Base-by-base conservation (phyloP, 2,113 vertebrate species). In the Zeus faber region DNA sequence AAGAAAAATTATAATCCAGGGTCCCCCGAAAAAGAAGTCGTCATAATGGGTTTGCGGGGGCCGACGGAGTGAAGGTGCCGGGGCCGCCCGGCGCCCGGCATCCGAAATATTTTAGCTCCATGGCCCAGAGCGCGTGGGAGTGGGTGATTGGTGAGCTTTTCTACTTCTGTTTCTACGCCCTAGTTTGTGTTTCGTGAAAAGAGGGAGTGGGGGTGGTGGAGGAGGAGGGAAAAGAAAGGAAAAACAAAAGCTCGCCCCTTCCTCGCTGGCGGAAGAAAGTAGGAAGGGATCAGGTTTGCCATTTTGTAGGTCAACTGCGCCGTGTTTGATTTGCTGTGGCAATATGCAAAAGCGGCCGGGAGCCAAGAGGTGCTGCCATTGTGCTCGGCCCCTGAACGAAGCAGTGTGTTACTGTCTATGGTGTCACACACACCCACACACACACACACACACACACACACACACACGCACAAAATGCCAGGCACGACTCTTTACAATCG, bases 301-400 rank as follows among this genome's bases (percentile, higher is more conserved):
- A 67, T 74, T 68, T 77, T 73, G 70, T 62, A 81, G 79, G 70
- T 81, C 72, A 77, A 57, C 72, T 72, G 57, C 62, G 20, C 76
- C 49, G 65, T 79, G 65, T 81, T 78, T 81, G 74, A 80, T 80
- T 83, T 83, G 66, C 73, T 50, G 61, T 73, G 64, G 72, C 66
- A 83, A 76, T 79, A 85, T 85, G 86, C 78, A 85, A 88, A 89
- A 47, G 43, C 31, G 31, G 35, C 51, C 14, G 26, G 62, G 14
- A 52, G 58, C 73, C 78, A 81, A 86, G 85, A 81, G 75, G 66
- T 49, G 51, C 81, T 74, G 58, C 64, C 58, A 69, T 82, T 79
- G 77, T 81, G 69, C 58, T 69, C 62, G 61, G 60, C 45, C 65
- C 70, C 65, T 77, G 64, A n/a, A n/a, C 67, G 82, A 52, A 65